Base-by-base conservation (phyloP, 2,797 vertebrate genomes). In the Aphelocoma californica region DNA sequence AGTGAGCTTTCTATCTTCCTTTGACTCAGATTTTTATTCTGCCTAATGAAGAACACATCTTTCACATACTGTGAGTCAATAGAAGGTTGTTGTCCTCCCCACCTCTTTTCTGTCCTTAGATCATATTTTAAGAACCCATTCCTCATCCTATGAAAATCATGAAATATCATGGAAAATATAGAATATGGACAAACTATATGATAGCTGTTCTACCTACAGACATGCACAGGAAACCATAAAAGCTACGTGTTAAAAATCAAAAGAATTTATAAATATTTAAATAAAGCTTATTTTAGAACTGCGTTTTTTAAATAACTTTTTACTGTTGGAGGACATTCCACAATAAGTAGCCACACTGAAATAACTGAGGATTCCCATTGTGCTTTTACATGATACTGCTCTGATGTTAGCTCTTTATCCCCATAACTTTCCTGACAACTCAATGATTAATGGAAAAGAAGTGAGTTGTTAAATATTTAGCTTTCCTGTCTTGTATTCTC, bases 381-480 rank as follows among this genome's bases (percentile, higher is more conserved):
- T 86, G 57, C 10, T 81, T 86, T 53, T 14, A 5, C 47, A 65
- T 3, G 31, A 7, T 29, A 20, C 3, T 81, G 47, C 26, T 92
- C 56, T 93, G 53, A 75, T 86, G 20, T 66, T 56, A 92, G 56
- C 44, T 18, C 26, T 96, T 97, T 88, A 95, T 90, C 42, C 58
- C 28, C 45, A 31, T 67, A 91, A 80, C 44, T 86, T 88, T 83
- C 65, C 69, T 92, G 81, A 29, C 64, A 96, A 21, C 21, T 53
- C 28, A 77, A 8, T 81, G 67, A 95, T 86, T 86, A 96, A 90
- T 51, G 26, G 45, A 71, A 94, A 96, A 92, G 65, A 95, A 40
- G 31, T 4, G 3, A 44, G 6, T 77, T 81, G 54, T 92, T 95
- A 94, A 94, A 96, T 92, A 92, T 86, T 97, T 95, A 75, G 20